Percentiles rank a stretch among this genome's conserved stretches.
Evolutionary conservation across 2,888 invertebrate species (phyloP).

Genomic region (Lasioglossum marginatum): DNA sequence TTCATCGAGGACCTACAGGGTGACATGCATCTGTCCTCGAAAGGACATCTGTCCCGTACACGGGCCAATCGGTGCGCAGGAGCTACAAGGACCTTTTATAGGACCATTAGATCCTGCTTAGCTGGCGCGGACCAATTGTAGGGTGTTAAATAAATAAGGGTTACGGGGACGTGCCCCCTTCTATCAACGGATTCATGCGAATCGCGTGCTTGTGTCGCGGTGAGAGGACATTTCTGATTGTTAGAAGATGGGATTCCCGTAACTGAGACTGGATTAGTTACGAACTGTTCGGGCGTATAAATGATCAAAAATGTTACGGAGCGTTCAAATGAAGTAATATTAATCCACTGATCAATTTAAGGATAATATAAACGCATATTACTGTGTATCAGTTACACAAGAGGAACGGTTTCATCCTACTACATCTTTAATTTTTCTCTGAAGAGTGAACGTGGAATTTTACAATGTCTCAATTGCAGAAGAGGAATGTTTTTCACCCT

Average conservation of each 20-base stretch:
- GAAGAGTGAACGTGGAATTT: too few relatives aligned
- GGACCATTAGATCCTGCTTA: conserved; percentile 84
- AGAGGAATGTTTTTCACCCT: too few relatives aligned
- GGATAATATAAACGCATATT: too few relatives aligned
- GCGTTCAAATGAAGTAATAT: neutral
- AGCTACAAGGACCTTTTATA: conserved; percentile 81
- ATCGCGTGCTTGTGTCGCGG: conserved; percentile 28
- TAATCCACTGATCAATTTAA: neutral
- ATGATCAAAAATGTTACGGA: too few relatives aligned
- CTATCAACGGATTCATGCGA: conserved; percentile 22
- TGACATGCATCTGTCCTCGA: conserved; percentile 78
- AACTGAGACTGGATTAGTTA: neutral
- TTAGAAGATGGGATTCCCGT: neutral
- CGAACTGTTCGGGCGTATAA: too few relatives aligned
- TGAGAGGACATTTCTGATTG: neutral
- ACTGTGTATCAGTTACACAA: too few relatives aligned
- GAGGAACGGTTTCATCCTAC: too few relatives aligned
- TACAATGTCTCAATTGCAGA: too few relatives aligned
- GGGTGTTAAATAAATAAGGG: conserved; percentile 84
- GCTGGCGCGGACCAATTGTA: conserved; percentile 82
- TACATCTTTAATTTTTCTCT: too few relatives aligned
- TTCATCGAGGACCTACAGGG: conserved; percentile 77
- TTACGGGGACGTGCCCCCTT: conserved; percentile 60
- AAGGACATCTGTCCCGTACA: conserved; percentile 80
- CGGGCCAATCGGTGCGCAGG: conserved; percentile 75